Base-by-base conservation (phyloP, 2,797 vertebrate species). In the Trematomus bernacchii region DNA sequence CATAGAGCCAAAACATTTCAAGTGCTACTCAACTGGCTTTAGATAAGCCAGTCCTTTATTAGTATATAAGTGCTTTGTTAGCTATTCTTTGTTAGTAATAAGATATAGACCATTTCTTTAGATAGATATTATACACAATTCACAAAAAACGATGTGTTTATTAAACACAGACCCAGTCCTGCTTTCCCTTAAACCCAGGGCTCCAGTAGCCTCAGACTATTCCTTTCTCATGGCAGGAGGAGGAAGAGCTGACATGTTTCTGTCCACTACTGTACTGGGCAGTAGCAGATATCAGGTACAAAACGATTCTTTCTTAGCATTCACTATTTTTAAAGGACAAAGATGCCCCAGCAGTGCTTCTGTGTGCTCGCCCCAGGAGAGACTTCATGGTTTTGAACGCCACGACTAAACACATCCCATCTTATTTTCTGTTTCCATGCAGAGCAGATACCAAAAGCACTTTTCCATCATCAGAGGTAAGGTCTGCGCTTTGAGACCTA, bases 321-420 rank as follows among this genome's bases (percentile, higher is more conserved):
- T 62, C 42, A 47, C 3, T 42, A 2, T 63, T 43, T 15, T 1
- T 27, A 19, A 15, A 44, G 70, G 51, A 19, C 0, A 10, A 6
- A 66, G 19, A 59, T 2, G 18, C 62, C 43, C 10, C 2, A 40
- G 48, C 6, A 30, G 15, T 30, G 42, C 19, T 65, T 68, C 48
- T 61, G 50, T 58, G 46, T 73, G 55, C 33, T 54, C 2, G 7
- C 59, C 69, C 50, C 30, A 12, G 52, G 78, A 77, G 54, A 60
- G 19, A 65, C 53, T 30, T 75, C 79, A 77, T 62, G 64, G 27
- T 57, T 71, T 42, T 71, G 69, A 82, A 63, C 5, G 16, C 33
- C 52, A 44, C 10, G 15, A 47, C 37, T 57, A 67, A 73, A 71
- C 1, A 33, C 54, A 23, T 18, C 33, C 21, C 33, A 58, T 77